Evolutionary conservation across 2,888 invertebrate species (phyloP).

Genomic region (Rhorus exstirpatorius): DNA sequence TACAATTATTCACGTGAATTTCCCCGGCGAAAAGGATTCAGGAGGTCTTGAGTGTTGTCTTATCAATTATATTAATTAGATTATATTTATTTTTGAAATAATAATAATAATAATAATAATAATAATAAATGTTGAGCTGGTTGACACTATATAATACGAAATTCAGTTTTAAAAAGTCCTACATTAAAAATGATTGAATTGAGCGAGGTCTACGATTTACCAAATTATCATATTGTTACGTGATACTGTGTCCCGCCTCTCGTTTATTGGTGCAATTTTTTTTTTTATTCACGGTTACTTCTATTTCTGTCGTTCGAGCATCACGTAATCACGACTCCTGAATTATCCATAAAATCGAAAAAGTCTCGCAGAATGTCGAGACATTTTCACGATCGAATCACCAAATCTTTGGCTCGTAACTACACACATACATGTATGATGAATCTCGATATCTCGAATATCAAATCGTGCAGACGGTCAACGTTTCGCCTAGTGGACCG

Average conservation of each 20-base stretch:
- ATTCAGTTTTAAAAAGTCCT: no score
- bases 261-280: background rate
- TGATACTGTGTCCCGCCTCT: no score
- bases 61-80: no score
- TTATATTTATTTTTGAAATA: no score
- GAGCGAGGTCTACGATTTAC: no score
- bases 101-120: no score
- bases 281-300: background rate
- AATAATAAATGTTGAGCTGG: no score
- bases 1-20: background rate
- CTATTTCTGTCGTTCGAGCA: background rate
- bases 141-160: no score
- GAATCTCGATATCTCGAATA: conserved; percentile 28
- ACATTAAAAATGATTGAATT: no score
- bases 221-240: no score
- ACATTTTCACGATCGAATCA: background rate
- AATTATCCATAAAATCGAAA: conserved; percentile 5
- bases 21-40: no score
- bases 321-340: background rate
- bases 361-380: background rate
- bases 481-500: background rate
- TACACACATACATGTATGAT: background rate
- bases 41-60: no score
- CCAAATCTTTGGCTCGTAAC: conserved; percentile 18
- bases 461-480: conserved; percentile 5